Evolutionary conservation across 2,797 vertebrate species (phyloP), one percentile per base, ranked within the genome.

Genomic region (Alfaro cultratus): DNA sequence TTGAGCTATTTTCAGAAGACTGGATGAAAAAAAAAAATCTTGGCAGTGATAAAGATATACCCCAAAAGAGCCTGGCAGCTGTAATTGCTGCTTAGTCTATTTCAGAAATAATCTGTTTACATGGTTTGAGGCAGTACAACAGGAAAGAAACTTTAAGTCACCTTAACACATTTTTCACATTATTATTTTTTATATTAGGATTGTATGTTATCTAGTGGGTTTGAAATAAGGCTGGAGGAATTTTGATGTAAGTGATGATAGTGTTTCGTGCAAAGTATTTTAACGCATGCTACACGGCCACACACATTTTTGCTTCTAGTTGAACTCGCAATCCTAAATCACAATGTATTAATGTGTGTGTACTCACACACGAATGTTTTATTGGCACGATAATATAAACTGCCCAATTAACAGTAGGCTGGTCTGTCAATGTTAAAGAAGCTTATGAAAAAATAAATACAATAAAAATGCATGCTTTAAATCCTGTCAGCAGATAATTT

Each of bases 151-250:
- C 1, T 26, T 26, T 51, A 53, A 31, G 34, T 21, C 31, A 34
- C 34, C 9, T 74, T 49, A 36, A 13, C 16, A 82, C 55, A 67
- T 21, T 18, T 34, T 34, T 34, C 34, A 34, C 34, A 73, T 60
- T 41, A 49, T 74, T 70, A 51, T 7, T 78, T 43, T 72, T 26
- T 16, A 83, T 57, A 77, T 86, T 53, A 77, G 31, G 36, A 79
- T 23, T 12, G 34, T 0, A 8, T 79, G 46, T 84, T 83, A 84
- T 83, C 62, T 70, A 13, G 46, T 47, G 46, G 15, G 46, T 51
- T 51, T 51, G 18, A 23, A 51, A 23, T 51, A 51, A 51, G 49
- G 49, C 49, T 51, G 49, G 49, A 51, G 49, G 7, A 23, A 9
- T 23, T 51, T 23, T 23, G 49, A 51, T 23, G 49, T 1, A 51